phyloP scores from a whole-genome alignment of 2,888 invertebrate species.

The Beris morrisii region DNA sequence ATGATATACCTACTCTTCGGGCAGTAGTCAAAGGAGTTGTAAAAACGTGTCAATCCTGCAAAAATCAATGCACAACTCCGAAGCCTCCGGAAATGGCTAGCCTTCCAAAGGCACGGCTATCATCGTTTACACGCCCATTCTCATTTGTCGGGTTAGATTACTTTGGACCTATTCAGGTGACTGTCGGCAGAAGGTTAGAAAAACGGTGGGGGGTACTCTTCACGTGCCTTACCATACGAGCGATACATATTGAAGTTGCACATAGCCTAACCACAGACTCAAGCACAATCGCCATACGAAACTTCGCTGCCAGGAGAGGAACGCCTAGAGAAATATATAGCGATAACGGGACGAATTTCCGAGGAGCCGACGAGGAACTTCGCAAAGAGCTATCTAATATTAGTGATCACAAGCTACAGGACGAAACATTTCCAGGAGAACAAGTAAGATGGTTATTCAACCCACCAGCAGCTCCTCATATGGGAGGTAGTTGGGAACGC shows the following conservation, averaged over 20 bases:
- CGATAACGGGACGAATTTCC: slow-evolving; percentile 36
- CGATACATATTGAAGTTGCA: background rate
- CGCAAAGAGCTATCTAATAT: too few relatives aligned
- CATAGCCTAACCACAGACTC: background rate
- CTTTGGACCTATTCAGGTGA: slow-evolving; percentile 39
- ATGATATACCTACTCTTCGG: slow-evolving; percentile 2
- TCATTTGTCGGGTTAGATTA: slow-evolving; percentile 41
- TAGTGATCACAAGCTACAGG: too few relatives aligned
- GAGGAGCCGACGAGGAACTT: slow-evolving; percentile 36
- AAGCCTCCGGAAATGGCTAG: slow-evolving; percentile 40
- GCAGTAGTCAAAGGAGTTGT: background rate
- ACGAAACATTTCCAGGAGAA: background rate
- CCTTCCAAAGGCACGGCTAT: slow-evolving; percentile 35
- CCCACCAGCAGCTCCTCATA: background rate
- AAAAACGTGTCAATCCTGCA: background rate
- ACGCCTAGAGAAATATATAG: slow-evolving; percentile 33
- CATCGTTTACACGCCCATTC: slow-evolving; percentile 38
- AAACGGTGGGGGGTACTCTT: background rate
- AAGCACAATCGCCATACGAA: slow-evolving; percentile 37
- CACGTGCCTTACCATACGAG: background rate
- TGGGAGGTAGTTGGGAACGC: too few relatives aligned
- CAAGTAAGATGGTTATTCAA: slow-evolving; percentile 25
- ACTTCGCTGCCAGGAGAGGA: slow-evolving; percentile 39
- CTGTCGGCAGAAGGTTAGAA: slow-evolving; percentile 13
- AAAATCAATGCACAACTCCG: slow-evolving; percentile 16